These are phyloP conservation scores for Augiades crinisus DNA, from an alignment of 2,888 invertebrate species.

Conservation along the genomic window DNA sequence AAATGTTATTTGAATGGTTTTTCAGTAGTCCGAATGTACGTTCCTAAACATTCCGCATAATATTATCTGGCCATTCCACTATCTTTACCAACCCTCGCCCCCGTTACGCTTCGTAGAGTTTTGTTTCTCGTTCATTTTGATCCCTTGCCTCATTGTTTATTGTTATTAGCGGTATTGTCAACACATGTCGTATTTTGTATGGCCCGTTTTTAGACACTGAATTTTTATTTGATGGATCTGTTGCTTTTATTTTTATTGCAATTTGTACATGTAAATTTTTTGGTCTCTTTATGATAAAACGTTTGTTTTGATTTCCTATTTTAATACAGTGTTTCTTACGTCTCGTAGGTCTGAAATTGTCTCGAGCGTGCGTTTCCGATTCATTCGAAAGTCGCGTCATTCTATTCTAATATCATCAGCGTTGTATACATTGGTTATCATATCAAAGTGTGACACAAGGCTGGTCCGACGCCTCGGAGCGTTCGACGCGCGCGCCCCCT, in stretches of 20 bases:
- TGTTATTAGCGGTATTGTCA: slow-evolving; percentile 53
- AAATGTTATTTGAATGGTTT: slow-evolving; percentile 11
- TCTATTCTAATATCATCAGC: slow-evolving; percentile 45
- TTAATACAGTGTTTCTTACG: background rate
- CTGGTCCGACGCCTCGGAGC: slow-evolving; percentile 56
- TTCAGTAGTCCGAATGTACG: slow-evolving; percentile 5
- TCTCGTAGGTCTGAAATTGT: background rate
- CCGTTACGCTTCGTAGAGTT: slow-evolving; percentile 42
- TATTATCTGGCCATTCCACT: slow-evolving; percentile 19
- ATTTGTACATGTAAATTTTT: background rate
- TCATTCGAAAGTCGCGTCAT: slow-evolving; percentile 34
- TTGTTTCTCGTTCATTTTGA: slow-evolving; percentile 46
- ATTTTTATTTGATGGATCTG: background rate
- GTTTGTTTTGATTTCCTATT: background rate
- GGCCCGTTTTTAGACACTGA: background rate
- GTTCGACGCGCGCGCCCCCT: slow-evolving; percentile 61
- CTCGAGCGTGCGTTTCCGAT: slow-evolving; percentile 41
- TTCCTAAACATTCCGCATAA: slow-evolving; percentile 18
- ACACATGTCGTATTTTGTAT: slow-evolving; percentile 40
- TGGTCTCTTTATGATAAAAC: background rate
- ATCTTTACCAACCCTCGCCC: slow-evolving; percentile 25
- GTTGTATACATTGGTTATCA: slow-evolving; percentile 76
- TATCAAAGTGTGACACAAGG: slow-evolving; percentile 64
- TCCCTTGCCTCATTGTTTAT: slow-evolving; percentile 50
- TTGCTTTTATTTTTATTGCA: background rate